Conservation (phyloP, 2,113 vertebrate species). For the Murina feae region DNA sequence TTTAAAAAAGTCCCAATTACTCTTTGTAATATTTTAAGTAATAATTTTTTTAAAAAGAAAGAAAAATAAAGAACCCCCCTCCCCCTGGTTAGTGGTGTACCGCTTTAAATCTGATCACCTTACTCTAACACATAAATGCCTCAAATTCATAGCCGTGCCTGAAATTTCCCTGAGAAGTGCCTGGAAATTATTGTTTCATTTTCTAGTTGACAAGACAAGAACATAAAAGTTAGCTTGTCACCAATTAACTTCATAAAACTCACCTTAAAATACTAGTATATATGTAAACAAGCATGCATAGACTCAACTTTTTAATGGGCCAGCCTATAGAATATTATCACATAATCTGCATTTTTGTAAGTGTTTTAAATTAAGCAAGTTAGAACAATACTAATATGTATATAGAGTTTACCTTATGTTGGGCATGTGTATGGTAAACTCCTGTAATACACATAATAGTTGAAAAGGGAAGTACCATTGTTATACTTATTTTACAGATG, state of each 20-base stretch:
- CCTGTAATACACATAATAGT: neutral
- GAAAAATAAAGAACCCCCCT: too few species aligned
- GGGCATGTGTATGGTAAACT: neutral
- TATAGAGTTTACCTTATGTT: neutral
- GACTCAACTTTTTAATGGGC: neutral
- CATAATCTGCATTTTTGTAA: neutral
- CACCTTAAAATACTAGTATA: neutral
- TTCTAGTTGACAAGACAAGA: neutral
- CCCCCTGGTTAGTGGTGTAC: too few species aligned
- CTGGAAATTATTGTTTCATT: neutral
- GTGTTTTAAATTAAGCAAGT: slow-evolving; percentile 25
- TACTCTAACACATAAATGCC: neutral
- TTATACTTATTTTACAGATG: neutral
- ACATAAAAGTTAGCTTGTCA: neutral
- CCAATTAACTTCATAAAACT: neutral
- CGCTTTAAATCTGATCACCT: too few species aligned
- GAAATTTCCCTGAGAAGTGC: neutral
- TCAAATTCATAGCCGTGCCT: neutral
- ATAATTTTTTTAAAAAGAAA: too few species aligned
- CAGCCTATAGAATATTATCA: neutral
- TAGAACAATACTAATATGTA: neutral
- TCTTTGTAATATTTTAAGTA: too few species aligned
- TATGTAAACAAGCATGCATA: neutral
- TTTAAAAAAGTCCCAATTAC: too few species aligned
- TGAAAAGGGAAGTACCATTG: neutral